Percentiles rank a stretch among this genome's conserved stretches.
phyloP scores from a whole-genome alignment of 2,113 vertebrate species.

The Microtus pennsylvanicus region DNA sequence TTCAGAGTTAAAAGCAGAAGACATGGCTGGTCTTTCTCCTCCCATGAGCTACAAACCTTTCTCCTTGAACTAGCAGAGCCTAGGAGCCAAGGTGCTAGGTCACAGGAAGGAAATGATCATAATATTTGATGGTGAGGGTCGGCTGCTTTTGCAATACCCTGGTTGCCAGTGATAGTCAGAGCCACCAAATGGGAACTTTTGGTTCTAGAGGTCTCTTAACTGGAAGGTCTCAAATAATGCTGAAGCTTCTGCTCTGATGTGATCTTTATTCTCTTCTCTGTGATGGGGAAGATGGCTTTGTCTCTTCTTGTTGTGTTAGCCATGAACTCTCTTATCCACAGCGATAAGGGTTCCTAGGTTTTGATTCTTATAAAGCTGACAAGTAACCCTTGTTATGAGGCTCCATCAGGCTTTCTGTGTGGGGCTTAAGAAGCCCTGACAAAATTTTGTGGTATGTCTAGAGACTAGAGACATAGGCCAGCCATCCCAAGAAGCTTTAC shows the following conservation, averaged over 20 bases:
- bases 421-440: too few relatives aligned
- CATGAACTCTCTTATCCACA: constrained; percentile 61
- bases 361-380: constrained; percentile 67
- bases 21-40: not conserved
- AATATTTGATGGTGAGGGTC: not conserved
- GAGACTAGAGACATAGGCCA: too few relatives aligned
- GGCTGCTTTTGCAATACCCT: not conserved
- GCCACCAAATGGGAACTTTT: not conserved
- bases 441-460: too few relatives aligned
- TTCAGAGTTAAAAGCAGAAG: constrained; percentile 7
- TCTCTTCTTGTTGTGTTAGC: constrained; percentile 44
- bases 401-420: too few relatives aligned
- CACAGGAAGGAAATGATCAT: not conserved
- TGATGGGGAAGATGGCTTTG: constrained; percentile 45
- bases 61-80: not conserved
- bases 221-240: not conserved
- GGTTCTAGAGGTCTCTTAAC: constrained; percentile 17
- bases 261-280: constrained; percentile 59
- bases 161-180: not conserved
- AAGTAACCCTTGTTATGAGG: constrained; percentile 52
- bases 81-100: not conserved
- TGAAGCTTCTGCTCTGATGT: not conserved
- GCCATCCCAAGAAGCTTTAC: too few relatives aligned
- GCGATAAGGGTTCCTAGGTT: not conserved
- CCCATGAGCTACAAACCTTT: not conserved